A percentile compares a stretch with the other conserved stretches of the same genome.
phyloP scores from a whole-genome alignment of 1,140 invertebrate genomes.

The Gyrodactylus bullatarudis region DNA sequence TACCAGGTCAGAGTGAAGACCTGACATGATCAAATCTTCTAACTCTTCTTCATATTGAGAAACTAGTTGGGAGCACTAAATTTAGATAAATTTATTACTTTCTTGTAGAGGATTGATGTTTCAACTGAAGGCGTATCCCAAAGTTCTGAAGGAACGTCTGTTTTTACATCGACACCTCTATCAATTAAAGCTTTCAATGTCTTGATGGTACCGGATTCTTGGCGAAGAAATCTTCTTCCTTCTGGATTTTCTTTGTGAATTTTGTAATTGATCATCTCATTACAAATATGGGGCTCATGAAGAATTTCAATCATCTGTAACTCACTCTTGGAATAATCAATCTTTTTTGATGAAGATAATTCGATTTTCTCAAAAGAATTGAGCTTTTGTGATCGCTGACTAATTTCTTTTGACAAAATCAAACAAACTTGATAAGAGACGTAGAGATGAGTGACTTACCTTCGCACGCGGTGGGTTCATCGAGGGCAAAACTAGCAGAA shows the following conservation, averaged over 20 bases:
- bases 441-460: too few species aligned
- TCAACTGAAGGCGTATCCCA: neutral
- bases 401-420: too few species aligned
- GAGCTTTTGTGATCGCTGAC: too few species aligned
- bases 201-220: neutral
- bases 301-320: neutral
- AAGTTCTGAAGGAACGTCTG: neutral
- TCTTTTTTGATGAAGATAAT: too few species aligned
- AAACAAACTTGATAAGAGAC: too few species aligned
- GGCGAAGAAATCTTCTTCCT: neutral
- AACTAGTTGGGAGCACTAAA: neutral
- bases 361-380: too few species aligned
- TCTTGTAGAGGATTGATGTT: neutral
- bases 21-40: neutral
- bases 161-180: neutral
- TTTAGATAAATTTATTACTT: neutral
- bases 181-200: neutral
- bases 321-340: too few species aligned
- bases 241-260: neutral
- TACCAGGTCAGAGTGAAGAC: too few species aligned
- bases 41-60: neutral
- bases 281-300: neutral
- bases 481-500: too few species aligned
- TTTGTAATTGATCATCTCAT: neutral
- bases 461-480: too few species aligned